Evolutionary conservation across 2,888 invertebrate species (phyloP).

Genomic region (Phragmatobia fuliginosa): DNA sequence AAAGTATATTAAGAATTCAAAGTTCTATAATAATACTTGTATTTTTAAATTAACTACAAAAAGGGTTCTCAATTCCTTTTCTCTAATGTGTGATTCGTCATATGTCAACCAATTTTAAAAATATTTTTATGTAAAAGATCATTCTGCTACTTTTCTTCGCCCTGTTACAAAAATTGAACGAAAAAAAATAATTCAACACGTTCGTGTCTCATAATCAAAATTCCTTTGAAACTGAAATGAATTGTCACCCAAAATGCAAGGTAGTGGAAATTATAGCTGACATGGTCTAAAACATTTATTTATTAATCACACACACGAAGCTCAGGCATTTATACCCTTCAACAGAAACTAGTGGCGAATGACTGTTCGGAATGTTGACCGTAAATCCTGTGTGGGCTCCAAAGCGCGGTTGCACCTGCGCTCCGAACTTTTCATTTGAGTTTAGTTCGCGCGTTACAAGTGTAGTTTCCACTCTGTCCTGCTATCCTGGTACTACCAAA

Average conservation of each 20-base stretch:
- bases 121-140: no score
- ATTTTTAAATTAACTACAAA: not conserved
- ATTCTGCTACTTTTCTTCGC: no score
- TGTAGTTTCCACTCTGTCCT: slow-evolving; percentile 55
- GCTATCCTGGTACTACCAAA: slow-evolving; percentile 59
- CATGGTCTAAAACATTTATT: not conserved
- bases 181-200: no score
- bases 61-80: not conserved
- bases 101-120: no score
- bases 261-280: not conserved
- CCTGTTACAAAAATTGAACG: no score
- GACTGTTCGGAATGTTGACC: slow-evolving; percentile 44
- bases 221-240: not conserved
- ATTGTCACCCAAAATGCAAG: not conserved
- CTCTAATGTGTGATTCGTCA: no score
- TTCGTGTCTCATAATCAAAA: not conserved
- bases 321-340: slow-evolving; percentile 7
- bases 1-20: not conserved
- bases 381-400: slow-evolving; percentile 40
- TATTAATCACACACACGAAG: not conserved
- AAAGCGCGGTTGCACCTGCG: slow-evolving; percentile 44
- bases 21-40: not conserved
- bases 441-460: slow-evolving; percentile 52
- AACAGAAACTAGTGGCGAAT: slow-evolving; percentile 36
- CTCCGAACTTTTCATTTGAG: slow-evolving; percentile 61